Percentiles rank a stretch among this genome's conserved stretches.
These are phyloP conservation scores for Atrichornis clamosus DNA, from an alignment of 2,113 vertebrate species.

Conservation along the genomic window DNA sequence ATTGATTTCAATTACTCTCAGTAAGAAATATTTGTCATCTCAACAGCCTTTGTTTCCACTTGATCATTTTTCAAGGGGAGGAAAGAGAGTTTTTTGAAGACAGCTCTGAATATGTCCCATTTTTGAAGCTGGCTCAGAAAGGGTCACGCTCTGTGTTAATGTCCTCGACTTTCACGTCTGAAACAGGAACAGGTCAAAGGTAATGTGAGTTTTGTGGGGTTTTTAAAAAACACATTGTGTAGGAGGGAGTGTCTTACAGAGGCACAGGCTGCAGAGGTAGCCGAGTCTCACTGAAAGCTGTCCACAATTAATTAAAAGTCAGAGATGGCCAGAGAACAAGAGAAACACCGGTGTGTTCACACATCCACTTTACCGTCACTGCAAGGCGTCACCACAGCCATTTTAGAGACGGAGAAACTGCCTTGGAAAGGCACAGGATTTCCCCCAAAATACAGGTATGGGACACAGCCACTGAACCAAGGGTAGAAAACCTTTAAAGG, in stretches of 20 bases:
- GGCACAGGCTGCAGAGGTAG: background rate
- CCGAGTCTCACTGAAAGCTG: background rate
- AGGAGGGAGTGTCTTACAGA: background rate
- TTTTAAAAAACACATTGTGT: background rate
- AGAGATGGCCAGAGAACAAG: background rate
- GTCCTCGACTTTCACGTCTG: background rate
- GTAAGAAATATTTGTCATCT: background rate
- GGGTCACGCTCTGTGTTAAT: background rate
- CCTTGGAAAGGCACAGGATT: background rate
- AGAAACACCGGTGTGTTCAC: background rate
- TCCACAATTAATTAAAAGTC: background rate
- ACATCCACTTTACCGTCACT: background rate
- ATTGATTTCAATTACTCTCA: background rate
- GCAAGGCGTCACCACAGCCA: background rate
- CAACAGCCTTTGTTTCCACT: background rate
- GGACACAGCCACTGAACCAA: background rate
- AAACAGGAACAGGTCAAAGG: background rate
- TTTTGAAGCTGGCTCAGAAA: background rate
- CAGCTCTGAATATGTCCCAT: background rate
- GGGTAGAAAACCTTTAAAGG: background rate
- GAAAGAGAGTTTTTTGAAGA: background rate
- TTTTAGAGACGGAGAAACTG: background rate
- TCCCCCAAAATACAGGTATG: background rate
- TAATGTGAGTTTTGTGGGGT: background rate
- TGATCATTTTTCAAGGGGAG: background rate